Conservation (phyloP, 1,140 invertebrate species). For the Philotrypesis tridentata region DNA sequence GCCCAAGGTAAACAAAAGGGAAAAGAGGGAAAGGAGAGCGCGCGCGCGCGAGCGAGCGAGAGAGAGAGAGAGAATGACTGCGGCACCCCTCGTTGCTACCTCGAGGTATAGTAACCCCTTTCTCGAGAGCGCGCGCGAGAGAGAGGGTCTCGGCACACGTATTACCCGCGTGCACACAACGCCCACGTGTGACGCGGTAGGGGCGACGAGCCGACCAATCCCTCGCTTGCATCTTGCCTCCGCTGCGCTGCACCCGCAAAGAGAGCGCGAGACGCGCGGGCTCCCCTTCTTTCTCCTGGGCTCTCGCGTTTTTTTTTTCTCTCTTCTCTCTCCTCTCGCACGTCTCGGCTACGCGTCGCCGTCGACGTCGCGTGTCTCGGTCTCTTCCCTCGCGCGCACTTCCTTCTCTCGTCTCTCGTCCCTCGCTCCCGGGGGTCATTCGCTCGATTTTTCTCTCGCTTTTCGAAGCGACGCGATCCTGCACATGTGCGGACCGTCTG, state of each 20-base stretch:
- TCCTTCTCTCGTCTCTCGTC: constrained; percentile 21
- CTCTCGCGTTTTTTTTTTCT: too few relatives aligned
- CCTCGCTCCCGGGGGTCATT: neutral
- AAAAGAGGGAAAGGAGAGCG: constrained; percentile 44
- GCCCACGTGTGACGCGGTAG: constrained; percentile 63
- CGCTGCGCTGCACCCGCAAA: constrained; percentile 13
- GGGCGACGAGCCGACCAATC: constrained; percentile 68
- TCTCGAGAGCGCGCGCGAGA: constrained; percentile 3
- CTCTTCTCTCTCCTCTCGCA: neutral
- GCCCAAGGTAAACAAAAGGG: constrained; percentile 72
- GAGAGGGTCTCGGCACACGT: constrained; percentile 48
- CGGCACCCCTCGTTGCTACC: constrained; percentile 61
- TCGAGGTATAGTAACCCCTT: constrained; percentile 64
- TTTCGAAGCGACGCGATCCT: too few relatives aligned
- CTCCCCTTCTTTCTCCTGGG: neutral
- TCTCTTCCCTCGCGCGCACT: neutral
- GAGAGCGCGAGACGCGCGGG: too few relatives aligned
- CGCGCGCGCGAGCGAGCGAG: too few relatives aligned
- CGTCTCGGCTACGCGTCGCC: too few relatives aligned
- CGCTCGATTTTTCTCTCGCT: neutral
- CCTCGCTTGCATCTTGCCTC: constrained; percentile 59
- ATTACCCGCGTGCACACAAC: constrained; percentile 58
- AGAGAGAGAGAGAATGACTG: constrained; percentile 55
- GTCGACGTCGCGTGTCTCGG: neutral
- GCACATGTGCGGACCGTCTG: too few relatives aligned